Base-by-base conservation (phyloP, 2,113 vertebrate genomes). In the Aegotheles bennettii region DNA sequence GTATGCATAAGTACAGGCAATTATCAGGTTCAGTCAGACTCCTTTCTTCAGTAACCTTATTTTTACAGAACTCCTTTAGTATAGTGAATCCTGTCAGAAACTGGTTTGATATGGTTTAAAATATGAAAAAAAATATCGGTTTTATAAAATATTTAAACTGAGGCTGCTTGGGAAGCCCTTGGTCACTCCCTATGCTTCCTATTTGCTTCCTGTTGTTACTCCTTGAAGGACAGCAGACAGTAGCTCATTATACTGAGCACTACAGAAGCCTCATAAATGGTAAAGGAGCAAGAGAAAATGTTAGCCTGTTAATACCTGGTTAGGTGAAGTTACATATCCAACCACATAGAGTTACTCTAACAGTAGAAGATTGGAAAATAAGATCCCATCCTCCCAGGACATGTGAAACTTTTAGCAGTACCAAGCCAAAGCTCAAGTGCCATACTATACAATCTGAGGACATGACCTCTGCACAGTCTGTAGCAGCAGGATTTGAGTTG, bases 391-490 rank as follows among this genome's bases (percentile, higher is more conserved):
- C 11, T 74, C 33, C 6, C 13, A 48, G 8, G 24, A 65, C 2
- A 13, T 33, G 5, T 60, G 28, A 28, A 63, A 6, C 6, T 84
- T 84, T 90, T 59, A 59, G 16, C 35, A 75, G 4, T 20, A 60
- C 5, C 18, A 59, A 59, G 17, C 2, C 13, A 35, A 84, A 60
- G 8, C 18, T 60, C 51, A 50, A 50, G 3, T 59, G 9, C 6
- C 11, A 4, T 61, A 33, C 13, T 38, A 7, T 21, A 36, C 7
- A 63, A 26, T 4, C 5, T 18, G 11, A 59, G 19, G 11, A n/a
- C 2, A 20, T 13, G 5, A 31, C 10, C 12, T 53, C 24, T 57
- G 8, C 3, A 10, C 4, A 1, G 4, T 51, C 18, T 54, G 29
- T 36, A 54, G 31, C 16, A 53, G 47, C 36, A 65, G 51, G 2